Conservation (phyloP, 1,140 invertebrate genomes). For the Brachionus paranguensis region DNA sequence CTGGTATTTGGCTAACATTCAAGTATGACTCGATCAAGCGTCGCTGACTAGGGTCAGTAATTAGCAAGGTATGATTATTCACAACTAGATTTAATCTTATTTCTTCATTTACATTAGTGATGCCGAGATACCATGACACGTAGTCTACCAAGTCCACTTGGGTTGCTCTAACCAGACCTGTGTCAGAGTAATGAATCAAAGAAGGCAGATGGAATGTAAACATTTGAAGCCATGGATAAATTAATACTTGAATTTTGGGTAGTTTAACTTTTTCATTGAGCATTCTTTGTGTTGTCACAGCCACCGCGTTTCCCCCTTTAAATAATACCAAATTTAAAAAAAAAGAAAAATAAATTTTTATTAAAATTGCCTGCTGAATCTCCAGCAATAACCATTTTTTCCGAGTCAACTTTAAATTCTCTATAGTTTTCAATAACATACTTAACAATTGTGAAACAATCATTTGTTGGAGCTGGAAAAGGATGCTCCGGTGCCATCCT, state of each 20-base stretch:
- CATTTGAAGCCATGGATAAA: slow-evolving; percentile 40
- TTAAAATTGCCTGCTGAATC: slow-evolving; percentile 21
- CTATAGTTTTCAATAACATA: not conserved
- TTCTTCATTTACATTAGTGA: not conserved
- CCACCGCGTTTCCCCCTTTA: slow-evolving; percentile 15
- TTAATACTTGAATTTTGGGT: not conserved
- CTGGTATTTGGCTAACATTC: slow-evolving; percentile 16
- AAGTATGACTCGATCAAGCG: not conserved
- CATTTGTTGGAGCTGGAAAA: not conserved
- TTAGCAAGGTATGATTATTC: slow-evolving; percentile 23
- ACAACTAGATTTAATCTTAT: not conserved
- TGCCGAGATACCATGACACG: slow-evolving; percentile 29
- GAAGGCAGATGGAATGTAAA: slow-evolving; percentile 15
- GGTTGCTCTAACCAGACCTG: not conserved
- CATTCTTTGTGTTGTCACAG: slow-evolving; percentile 11
- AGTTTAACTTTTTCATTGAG: not conserved
- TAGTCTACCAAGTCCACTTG: not conserved
- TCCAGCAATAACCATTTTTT: slow-evolving; percentile 7
- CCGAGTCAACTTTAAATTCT: slow-evolving; percentile 3
- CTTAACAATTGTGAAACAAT: slow-evolving; percentile 1
- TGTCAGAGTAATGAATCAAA: not conserved
- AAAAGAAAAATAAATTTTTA: not conserved
- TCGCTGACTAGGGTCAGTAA: not conserved
- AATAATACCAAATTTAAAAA: not conserved
- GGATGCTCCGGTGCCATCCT: slow-evolving; percentile 22